These are phyloP conservation scores for Meloidogyne hapla DNA, from an alignment of 1,140 invertebrate species.

Conservation along the genomic window DNA sequence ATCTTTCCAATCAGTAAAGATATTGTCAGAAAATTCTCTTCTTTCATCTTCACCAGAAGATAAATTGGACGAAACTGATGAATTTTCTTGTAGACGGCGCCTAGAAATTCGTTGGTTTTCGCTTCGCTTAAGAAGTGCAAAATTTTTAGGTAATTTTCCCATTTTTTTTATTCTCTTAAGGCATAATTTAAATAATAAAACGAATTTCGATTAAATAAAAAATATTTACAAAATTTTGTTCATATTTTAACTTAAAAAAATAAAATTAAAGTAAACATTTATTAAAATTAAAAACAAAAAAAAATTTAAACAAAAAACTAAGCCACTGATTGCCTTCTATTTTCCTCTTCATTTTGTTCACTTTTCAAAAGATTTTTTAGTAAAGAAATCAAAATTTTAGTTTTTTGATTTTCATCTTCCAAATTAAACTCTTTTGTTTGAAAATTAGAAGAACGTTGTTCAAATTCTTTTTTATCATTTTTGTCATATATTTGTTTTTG, in stretches of 20 bases:
- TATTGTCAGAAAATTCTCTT: neutral
- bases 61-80: neutral
- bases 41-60: neutral
- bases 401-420: neutral
- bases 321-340: neutral
- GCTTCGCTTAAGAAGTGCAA: conserved; percentile 17
- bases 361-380: neutral
- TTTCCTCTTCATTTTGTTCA: neutral
- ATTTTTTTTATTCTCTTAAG: neutral
- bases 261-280: neutral
- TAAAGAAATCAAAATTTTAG: conserved; percentile 8
- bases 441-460: neutral
- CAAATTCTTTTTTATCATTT: neutral
- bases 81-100: conserved; percentile 3
- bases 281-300: neutral
- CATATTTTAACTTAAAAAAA: too few species aligned
- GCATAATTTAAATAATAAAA: neutral
- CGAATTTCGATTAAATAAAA: conserved; percentile 2
- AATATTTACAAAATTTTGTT: neutral
- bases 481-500: neutral
- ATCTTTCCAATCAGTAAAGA: neutral
- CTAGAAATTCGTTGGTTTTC: conserved; percentile 15
- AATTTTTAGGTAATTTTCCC: conserved; percentile 12
- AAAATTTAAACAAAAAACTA: conserved; percentile 1
- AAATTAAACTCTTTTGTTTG: neutral